phyloP scores from a whole-genome alignment of 1,140 invertebrate genomes.

The Ceratosolen solmsi region DNA sequence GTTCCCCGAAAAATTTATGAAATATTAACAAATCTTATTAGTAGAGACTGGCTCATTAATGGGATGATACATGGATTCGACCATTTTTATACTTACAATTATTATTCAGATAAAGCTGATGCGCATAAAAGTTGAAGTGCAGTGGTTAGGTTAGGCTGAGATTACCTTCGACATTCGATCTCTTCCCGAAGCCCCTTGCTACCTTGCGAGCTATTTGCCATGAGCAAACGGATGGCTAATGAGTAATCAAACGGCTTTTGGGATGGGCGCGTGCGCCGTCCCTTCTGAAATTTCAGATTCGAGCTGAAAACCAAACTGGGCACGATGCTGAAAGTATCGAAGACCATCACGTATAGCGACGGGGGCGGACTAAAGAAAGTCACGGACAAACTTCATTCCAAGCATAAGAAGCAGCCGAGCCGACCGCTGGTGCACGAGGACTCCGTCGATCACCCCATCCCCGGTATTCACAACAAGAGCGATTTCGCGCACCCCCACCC shows the following conservation, averaged over 20 bases:
- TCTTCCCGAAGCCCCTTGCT: no score
- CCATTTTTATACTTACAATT: no score
- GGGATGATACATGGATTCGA: no score
- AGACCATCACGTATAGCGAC: constrained; percentile 31
- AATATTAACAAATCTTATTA: no score
- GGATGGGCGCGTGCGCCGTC: neutral
- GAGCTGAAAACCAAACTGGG: constrained; percentile 30
- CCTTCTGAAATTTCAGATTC: constrained; percentile 7
- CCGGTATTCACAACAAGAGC: neutral
- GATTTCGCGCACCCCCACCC: neutral
- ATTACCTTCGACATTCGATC: no score
- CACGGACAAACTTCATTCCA: neutral
- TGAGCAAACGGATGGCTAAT: no score
- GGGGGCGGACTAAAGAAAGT: neutral
- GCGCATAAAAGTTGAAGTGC: no score
- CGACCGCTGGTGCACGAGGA: neutral
- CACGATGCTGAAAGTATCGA: constrained; percentile 4
- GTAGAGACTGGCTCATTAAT: no score
- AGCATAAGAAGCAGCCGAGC: neutral
- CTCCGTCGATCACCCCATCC: neutral
- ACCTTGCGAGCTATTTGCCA: no score
- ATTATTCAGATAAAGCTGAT: no score
- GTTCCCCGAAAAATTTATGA: no score
- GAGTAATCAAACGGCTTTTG: neutral
- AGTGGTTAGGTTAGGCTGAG: no score